Conservation (phyloP, 2,113 vertebrate genomes). For the Tupaia chinensis region DNA sequence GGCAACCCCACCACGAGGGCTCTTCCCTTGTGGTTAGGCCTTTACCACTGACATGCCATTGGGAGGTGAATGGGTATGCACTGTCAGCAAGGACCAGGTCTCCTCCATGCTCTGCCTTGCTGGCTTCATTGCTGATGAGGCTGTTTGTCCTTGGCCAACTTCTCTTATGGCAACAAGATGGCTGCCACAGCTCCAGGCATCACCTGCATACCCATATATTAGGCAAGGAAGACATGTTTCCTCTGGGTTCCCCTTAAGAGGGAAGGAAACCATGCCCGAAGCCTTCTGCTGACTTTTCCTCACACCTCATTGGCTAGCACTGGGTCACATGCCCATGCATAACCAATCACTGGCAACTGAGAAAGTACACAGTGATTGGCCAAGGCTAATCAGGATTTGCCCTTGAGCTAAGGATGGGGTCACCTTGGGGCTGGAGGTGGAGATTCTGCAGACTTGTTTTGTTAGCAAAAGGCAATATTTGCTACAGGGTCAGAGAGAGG, state of each 20-base stretch:
- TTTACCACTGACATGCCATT: not conserved
- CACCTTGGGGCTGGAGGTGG: constrained; percentile 77
- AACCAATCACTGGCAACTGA: constrained; percentile 45
- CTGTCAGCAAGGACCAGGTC: not conserved
- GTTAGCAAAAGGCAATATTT: not conserved
- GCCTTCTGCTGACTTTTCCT: constrained; percentile 41
- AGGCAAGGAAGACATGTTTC: not conserved
- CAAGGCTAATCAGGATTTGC: constrained; percentile 72
- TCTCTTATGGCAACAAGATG: constrained; percentile 52
- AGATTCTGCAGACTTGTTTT: constrained; percentile 66
- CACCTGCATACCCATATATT: constrained; percentile 3
- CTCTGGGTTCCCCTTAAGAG: not conserved
- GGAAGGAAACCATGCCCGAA: constrained; percentile 35
- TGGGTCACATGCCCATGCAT: constrained; percentile 53
- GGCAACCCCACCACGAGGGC: not conserved
- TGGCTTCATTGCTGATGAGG: not conserved
- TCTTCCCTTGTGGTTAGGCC: not conserved
- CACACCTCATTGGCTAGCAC: constrained; percentile 44
- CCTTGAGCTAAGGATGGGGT: constrained; percentile 79
- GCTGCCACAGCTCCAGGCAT: constrained; percentile 73
- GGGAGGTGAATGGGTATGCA: not conserved
- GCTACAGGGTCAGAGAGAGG: not conserved
- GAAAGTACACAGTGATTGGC: constrained; percentile 58
- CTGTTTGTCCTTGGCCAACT: constrained; percentile 48
- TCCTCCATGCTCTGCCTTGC: not conserved